Evolutionary conservation across 2,113 vertebrate species (phyloP), one percentile per base, ranked within the genome.

Genomic region (Heterotilapia buettikoferi): DNA sequence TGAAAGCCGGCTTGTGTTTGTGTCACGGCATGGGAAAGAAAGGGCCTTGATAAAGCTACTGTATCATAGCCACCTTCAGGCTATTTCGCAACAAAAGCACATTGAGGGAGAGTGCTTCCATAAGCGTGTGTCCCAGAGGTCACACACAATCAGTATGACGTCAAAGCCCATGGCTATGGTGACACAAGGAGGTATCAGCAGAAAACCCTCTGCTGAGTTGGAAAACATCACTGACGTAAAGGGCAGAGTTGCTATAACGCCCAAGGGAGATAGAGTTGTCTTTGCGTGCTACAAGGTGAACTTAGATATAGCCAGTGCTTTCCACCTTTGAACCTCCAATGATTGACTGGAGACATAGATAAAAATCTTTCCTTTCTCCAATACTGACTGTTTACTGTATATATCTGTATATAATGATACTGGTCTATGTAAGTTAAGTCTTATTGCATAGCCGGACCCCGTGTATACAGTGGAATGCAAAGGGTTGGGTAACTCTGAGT

Each of bases 81-180:
- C 90, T 43, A 83, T 90, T 89, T 85, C 33, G 6, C 85, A 92
- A 94, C 93, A 93, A 94, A 82, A 83, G 89, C 7, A 59, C 79
- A 92, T 89, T 91, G 88, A 92, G 53, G 29, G 83, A 52, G 88
- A 66, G 80, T 13, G 84, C 71, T 90, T 88, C 84, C 78, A 83
- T 53, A 86, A 82, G 87, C 5, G 19, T 47, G 61, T 18, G 5
- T 90, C 92, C 84, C 86, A 54, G 66, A 68, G 83, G 86, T 80
- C 7, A 8, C 52, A 53, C 78, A 85, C 83, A 47, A 40, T 71
- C 84, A 13, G 36, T 2, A 68, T 91, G 92, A 93, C 71, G 85
- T 92, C 88, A 90, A 63, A 84, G 86, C 84, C 66, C 53, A 80
- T 52, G 79, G 73, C 59, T 43, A 12, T 18, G 66, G 68, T 21